phyloP scores from a whole-genome alignment of 2,113 vertebrate genomes.

The Lipophrys pholis region DNA sequence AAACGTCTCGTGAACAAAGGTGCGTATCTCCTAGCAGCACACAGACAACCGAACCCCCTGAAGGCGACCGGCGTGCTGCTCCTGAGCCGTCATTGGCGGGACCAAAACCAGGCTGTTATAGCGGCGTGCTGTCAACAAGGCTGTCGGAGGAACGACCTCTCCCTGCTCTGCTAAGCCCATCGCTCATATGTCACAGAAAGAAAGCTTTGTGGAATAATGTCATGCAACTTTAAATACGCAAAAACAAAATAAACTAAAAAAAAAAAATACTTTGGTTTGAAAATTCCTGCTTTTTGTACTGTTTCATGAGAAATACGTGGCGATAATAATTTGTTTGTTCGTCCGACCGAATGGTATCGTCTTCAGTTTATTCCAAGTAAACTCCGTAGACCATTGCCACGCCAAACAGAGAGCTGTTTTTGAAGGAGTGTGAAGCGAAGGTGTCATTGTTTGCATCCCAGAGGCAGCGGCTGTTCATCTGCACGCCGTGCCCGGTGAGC shows the following conservation, averaged over 20 bases:
- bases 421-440: constrained; percentile 84
- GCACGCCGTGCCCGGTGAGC: constrained; percentile 84
- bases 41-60: constrained; percentile 14
- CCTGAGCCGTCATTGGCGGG: constrained; percentile 39
- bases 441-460: constrained; percentile 88
- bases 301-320: not conserved
- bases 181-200: not conserved
- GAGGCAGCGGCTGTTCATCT: constrained; percentile 89
- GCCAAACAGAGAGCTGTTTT: constrained; percentile 89
- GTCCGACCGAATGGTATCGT: not conserved
- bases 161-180: constrained; percentile 70
- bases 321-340: not conserved
- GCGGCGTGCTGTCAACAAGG: constrained; percentile 76
- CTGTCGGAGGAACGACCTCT: constrained; percentile 78
- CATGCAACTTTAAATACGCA: constrained; percentile 5
- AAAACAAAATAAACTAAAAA: constrained; percentile 40
- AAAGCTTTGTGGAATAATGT: not conserved
- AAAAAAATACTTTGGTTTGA: constrained; percentile 9
- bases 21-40: constrained; percentile 50
- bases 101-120: constrained; percentile 60
- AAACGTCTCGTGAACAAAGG: not conserved
- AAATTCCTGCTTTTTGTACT: constrained; percentile 19
- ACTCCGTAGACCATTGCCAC: constrained; percentile 88
- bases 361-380: constrained; percentile 86
- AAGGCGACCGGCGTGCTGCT: constrained; percentile 10